Evolutionary conservation across 2,797 vertebrate species (phyloP).

Genomic region (Myotis planiceps): DNA sequence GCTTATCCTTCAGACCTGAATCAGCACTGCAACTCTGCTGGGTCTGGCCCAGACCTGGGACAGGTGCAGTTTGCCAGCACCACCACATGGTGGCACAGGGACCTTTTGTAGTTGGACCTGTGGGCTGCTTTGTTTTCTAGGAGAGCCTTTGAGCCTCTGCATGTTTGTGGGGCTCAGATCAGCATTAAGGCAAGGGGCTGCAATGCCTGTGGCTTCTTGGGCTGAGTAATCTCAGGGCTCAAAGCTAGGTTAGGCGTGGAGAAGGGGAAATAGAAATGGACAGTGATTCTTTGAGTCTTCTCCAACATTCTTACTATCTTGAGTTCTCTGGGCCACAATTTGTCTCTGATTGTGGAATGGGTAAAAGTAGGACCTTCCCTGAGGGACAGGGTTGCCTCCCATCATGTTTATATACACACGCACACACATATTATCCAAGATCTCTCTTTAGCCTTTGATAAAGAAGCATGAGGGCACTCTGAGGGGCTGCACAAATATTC

Average conservation of each 20-base stretch:
- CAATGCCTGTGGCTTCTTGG: neutral
- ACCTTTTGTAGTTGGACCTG: neutral
- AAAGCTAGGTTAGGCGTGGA: neutral
- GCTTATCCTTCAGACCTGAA: neutral
- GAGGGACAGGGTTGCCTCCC: neutral
- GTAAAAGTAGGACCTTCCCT: neutral
- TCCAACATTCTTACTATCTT: neutral
- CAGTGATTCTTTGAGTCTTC: neutral
- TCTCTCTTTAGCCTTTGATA: neutral
- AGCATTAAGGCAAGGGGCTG: neutral
- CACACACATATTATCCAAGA: no score
- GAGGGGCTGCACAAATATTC: neutral
- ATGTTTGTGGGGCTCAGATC: neutral
- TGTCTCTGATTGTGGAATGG: neutral
- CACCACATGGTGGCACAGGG: conserved; percentile 49
- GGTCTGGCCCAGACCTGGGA: neutral
- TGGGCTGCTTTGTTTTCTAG: neutral
- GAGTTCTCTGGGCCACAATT: neutral
- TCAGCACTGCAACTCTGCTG: neutral
- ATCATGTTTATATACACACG: neutral
- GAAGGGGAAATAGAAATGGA: neutral
- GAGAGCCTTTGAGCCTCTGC: neutral
- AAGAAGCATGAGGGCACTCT: neutral
- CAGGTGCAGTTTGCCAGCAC: conserved; percentile 6
- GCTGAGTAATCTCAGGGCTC: neutral